Conservation (phyloP, 1,140 invertebrate genomes). For the Alviniconcha marisindica region DNA sequence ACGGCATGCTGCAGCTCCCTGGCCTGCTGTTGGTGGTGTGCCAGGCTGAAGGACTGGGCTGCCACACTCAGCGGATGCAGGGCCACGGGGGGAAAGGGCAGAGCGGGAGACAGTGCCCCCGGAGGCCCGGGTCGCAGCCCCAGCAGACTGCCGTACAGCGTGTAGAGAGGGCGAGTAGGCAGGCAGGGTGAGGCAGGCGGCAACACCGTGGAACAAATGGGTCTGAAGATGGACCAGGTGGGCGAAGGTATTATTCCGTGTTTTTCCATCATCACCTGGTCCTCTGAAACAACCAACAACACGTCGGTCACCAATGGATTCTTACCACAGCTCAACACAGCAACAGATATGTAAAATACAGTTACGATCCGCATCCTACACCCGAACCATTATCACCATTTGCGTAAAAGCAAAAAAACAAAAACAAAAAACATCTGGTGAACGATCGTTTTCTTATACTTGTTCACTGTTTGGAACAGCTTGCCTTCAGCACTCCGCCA, state of each 20-base stretch:
- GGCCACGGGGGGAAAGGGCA: slow-evolving; percentile 58
- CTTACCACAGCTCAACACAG: too few species aligned
- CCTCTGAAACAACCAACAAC: slow-evolving; percentile 53
- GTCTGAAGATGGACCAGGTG: slow-evolving; percentile 65
- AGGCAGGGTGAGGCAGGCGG: slow-evolving; percentile 44
- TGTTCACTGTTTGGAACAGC: too few species aligned
- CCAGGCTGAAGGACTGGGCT: neutral
- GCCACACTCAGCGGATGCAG: slow-evolving; percentile 24
- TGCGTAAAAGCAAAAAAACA: too few species aligned
- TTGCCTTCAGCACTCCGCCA: too few species aligned
- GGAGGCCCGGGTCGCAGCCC: slow-evolving; percentile 56
- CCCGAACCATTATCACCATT: too few species aligned
- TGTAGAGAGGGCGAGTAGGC: slow-evolving; percentile 57
- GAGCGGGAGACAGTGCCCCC: slow-evolving; percentile 56
- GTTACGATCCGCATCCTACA: too few species aligned
- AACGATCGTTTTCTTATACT: too few species aligned
- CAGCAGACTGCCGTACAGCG: slow-evolving; percentile 65
- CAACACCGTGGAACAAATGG: slow-evolving; percentile 58
- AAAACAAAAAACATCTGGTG: too few species aligned
- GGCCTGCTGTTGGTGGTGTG: slow-evolving; percentile 8
- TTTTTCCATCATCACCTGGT: slow-evolving; percentile 55
- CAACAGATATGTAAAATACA: too few species aligned
- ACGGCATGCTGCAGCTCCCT: slow-evolving; percentile 7
- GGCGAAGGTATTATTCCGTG: slow-evolving; percentile 53
- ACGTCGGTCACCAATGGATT: too few species aligned